Conservation (phyloP, 1,140 invertebrate species). For the Thalassaphorura encarpata region DNA sequence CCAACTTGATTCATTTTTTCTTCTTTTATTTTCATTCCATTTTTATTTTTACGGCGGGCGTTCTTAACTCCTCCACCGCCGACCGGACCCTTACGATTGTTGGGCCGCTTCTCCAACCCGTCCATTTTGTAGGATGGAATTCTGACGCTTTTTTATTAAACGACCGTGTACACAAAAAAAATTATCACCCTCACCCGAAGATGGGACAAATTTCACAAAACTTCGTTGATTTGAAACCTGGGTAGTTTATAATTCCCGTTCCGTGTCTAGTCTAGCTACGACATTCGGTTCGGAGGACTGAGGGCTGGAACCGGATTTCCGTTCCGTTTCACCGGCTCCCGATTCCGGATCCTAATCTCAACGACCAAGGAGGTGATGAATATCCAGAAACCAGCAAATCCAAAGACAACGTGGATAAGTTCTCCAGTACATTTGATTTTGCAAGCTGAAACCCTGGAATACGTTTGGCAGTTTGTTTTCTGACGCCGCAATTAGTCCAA, state of each 20-base stretch:
- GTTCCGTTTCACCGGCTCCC: background rate
- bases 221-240: no score
- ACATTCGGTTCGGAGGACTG: background rate
- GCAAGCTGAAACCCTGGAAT: no score
- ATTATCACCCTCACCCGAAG: no score
- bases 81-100: slow-evolving; percentile 16
- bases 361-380: background rate
- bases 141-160: no score
- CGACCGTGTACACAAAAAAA: no score
- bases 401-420: no score
- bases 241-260: no score
- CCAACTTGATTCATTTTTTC: slow-evolving; percentile 20
- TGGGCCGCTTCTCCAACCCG: slow-evolving; percentile 21
- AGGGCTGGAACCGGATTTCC: background rate
- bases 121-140: slow-evolving; percentile 19
- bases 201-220: no score
- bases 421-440: no score
- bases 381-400: no score
- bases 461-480: no score
- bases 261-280: background rate
- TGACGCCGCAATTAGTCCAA: no score
- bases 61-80: slow-evolving; percentile 19
- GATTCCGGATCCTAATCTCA: background rate
- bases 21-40: slow-evolving; percentile 29
- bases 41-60: slow-evolving; percentile 25